Base-by-base conservation (phyloP, 1,140 invertebrate species). In the Hormaphis cornu region DNA sequence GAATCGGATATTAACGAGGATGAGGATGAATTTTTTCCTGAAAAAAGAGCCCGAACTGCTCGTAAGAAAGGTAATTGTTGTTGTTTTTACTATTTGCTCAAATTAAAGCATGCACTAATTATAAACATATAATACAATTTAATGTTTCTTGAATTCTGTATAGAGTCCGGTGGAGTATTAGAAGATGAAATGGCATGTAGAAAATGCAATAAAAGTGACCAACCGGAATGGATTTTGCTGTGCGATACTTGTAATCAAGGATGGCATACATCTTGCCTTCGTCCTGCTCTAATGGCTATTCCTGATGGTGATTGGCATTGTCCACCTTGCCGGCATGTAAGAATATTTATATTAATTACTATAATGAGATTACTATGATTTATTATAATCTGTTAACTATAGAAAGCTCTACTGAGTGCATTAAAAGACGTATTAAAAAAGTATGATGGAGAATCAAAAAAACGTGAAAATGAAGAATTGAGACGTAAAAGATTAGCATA, bases 261-360 rank as follows among this genome's bases (percentile, higher is more conserved):
- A 22, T 97, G 92, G 86, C 95, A 98, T 81, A 93, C 91, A 53
- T 90, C 89, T 6, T 98, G 95, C 77, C 82, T 97, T 1, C 85
- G 89, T 44, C 95, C 95, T 1, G 85, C 93, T 18, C 80, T 98
- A 8, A 87, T 96, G 79, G 82, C 94, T 1, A 92, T 98, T 75
- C 95, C 95, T 6, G 93, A 97, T 76, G 95, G 95, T 22, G 90
- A 97, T 76, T 98, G 95, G 96, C 95, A 87, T 78, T 98, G 96
- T 79, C 95, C 95, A 50, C 90, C 91, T 0, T 98, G 95, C 81
- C 88, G 95, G 77, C 95, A 95, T 77, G 84, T 86, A 72, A 80
- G 81, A 80, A 61, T 1, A 66, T 52, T 40, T 61, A 59, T 74
- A 22, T n/a, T 56, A n/a, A 56, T 66, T 40, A 24, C n/a, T 4